Conservation (phyloP, 2,888 invertebrate species). For the Latrodectus elegans region DNA sequence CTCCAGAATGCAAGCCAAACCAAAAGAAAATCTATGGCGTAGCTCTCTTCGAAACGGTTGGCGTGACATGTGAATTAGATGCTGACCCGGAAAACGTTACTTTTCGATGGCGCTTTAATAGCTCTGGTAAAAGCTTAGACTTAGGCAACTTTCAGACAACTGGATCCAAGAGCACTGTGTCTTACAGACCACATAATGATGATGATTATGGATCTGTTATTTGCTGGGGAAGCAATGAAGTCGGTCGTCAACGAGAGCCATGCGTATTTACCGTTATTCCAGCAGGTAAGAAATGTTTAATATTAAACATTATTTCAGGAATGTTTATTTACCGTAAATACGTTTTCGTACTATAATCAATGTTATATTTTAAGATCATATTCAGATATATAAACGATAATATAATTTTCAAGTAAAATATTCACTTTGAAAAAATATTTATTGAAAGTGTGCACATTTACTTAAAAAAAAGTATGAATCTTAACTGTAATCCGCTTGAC, state of each 20-base stretch:
- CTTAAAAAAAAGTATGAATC: too few relatives aligned
- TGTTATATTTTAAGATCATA: not conserved
- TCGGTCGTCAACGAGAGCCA: constrained; percentile 71
- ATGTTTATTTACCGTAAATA: not conserved
- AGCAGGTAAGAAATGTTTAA: constrained; percentile 79
- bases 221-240: constrained; percentile 72
- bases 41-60: constrained; percentile 86
- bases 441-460: too few relatives aligned
- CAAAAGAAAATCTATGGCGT: constrained; percentile 91
- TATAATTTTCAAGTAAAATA: too few relatives aligned
- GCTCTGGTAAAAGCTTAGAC: constrained; percentile 77
- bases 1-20: constrained; percentile 89
- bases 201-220: constrained; percentile 72
- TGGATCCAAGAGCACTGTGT: constrained; percentile 82
- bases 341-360: not conserved
- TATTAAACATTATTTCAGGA: not conserved
- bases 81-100: constrained; percentile 77
- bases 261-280: constrained; percentile 72
- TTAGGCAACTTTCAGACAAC: constrained; percentile 71
- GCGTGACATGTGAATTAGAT: constrained; percentile 74
- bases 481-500: too few relatives aligned
- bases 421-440: too few relatives aligned
- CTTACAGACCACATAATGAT: constrained; percentile 71
- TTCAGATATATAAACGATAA: not conserved
- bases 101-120: constrained; percentile 96